Percentiles rank a stretch among this genome's conserved stretches.
phyloP scores from a whole-genome alignment of 2,888 invertebrate species.

The Pyrgus malvae region DNA sequence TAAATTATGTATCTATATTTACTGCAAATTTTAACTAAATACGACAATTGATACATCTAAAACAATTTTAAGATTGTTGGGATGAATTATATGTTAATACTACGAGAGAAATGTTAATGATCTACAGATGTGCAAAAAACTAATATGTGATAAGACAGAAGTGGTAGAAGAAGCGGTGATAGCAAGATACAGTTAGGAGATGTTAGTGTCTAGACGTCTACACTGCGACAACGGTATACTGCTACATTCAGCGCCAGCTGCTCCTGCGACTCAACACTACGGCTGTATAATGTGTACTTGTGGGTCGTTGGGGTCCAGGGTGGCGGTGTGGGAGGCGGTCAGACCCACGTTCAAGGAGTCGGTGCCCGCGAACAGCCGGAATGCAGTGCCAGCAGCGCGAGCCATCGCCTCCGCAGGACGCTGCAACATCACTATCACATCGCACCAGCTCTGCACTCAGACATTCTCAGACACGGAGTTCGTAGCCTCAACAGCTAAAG shows the following conservation, averaged over 20 bases:
- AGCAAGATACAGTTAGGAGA: not conserved
- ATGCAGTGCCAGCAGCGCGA: slow-evolving; percentile 89
- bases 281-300: slow-evolving; percentile 59
- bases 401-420: slow-evolving; percentile 91
- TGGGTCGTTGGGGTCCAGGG: slow-evolving; percentile 76
- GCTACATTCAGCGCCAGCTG: slow-evolving; percentile 1
- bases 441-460: slow-evolving; percentile 29
- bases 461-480: too few relatives aligned
- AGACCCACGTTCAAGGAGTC: slow-evolving; percentile 88
- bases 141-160: not conserved
- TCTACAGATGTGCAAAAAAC: not conserved
- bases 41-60: not conserved
- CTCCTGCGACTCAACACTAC: slow-evolving; percentile 25
- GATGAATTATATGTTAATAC: not conserved
- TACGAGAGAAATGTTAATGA: not conserved
- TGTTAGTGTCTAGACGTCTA: not conserved
- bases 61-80: not conserved
- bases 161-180: not conserved
- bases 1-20: too few relatives aligned
- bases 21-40: not conserved
- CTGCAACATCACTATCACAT: slow-evolving; percentile 72
- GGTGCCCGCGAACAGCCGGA: slow-evolving; percentile 88
- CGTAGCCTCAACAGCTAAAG: too few relatives aligned
- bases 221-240: slow-evolving; percentile 3
- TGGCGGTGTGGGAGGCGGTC: slow-evolving; percentile 83